Percentiles rank a stretch among this genome's conserved stretches.
phyloP scores from a whole-genome alignment of 2,113 vertebrate species.

The Montifringilla adamsi region DNA sequence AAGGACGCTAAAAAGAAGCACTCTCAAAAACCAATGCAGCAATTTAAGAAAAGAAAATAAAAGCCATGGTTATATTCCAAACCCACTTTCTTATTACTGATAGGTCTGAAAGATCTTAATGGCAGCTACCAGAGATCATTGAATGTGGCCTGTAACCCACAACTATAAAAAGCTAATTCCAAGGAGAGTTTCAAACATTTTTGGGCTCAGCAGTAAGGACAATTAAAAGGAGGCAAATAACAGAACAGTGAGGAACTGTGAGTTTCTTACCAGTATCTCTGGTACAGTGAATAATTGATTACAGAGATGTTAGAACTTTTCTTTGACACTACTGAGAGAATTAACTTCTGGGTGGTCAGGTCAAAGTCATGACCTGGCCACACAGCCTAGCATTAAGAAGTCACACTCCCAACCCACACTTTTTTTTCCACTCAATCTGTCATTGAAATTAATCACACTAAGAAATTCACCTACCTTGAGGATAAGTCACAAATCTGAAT shows the following conservation, averaged over 20 bases:
- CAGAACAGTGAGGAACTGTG: background rate
- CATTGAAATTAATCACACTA: background rate
- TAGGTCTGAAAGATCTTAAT: background rate
- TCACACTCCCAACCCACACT: no score
- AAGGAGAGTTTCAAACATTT: background rate
- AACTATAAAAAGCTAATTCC: slow-evolving; percentile 13
- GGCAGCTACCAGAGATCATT: background rate
- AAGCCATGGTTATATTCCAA: background rate
- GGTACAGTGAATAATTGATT: background rate
- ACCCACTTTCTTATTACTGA: background rate
- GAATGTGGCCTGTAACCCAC: background rate
- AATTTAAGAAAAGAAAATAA: slow-evolving; percentile 10
- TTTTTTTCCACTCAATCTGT: background rate
- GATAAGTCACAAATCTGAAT: background rate
- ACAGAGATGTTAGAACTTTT: background rate
- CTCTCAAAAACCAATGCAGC: background rate
- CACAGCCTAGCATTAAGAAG: background rate
- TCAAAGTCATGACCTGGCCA: background rate
- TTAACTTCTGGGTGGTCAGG: background rate
- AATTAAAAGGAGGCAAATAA: background rate
- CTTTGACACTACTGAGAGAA: background rate
- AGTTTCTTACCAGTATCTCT: background rate
- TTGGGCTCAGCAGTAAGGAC: background rate
- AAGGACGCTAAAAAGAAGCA: background rate
- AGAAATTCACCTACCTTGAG: background rate